Evolutionary conservation across 2,888 invertebrate species (phyloP).

Genomic region (Adineta ricciae): DNA sequence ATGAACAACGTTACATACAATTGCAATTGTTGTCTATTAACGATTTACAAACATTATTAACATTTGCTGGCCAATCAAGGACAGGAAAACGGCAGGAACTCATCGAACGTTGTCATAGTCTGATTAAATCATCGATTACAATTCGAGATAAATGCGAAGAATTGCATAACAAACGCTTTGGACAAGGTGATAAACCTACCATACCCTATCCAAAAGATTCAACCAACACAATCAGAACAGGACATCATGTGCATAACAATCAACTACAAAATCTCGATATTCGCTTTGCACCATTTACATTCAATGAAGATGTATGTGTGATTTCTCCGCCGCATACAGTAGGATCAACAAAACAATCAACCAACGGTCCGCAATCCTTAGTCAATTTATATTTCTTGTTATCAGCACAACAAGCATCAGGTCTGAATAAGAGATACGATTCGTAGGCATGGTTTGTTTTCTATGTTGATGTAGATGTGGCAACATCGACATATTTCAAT

Average conservation of each 20-base stretch:
- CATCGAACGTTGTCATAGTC: constrained; percentile 22
- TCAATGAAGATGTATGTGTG: constrained; percentile 5
- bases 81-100: constrained; percentile 30
- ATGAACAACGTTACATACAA: not conserved
- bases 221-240: not conserved
- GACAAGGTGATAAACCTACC: not conserved
- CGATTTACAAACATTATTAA: constrained; percentile 25
- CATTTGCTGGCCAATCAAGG: constrained; percentile 27
- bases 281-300: constrained; percentile 7
- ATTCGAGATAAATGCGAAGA: not conserved
- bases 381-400: not conserved
- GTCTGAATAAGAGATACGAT: not conserved
- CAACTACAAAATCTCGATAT: constrained; percentile 13
- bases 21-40: not conserved
- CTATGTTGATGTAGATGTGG: not conserved
- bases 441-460: not conserved
- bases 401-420: constrained; percentile 24
- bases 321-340: not conserved
- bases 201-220: constrained; percentile 13
- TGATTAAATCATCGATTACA: not conserved
- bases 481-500: constrained; percentile 10
- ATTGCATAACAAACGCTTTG: constrained; percentile 14
- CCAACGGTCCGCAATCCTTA: not conserved
- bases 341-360: not conserved
- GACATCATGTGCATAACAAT: not conserved